Conservation (phyloP, 30 jellyfish, hydroid and myxozoan species). For the Aurelia aurita region DNA sequence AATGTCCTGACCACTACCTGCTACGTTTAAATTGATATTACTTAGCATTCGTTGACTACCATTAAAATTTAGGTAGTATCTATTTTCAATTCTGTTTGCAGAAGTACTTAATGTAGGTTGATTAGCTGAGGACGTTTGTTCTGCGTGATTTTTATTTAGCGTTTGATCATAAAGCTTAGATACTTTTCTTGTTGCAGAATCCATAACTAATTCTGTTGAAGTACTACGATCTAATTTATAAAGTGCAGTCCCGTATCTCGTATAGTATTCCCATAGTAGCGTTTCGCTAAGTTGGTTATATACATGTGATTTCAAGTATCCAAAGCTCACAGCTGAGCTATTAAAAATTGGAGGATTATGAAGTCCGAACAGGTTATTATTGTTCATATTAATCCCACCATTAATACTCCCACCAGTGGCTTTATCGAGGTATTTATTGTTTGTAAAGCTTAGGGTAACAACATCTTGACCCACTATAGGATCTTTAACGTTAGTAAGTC, state of each 20-base stretch:
- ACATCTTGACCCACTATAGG: too few species aligned
- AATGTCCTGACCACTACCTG: constrained; percentile 43
- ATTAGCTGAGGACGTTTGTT: constrained; percentile 41
- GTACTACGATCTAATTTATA: constrained; percentile 38
- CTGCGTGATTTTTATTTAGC: constrained; percentile 42
- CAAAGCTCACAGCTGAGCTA: not conserved
- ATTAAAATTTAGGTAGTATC: constrained; percentile 35
- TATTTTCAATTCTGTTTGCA: constrained; percentile 27
- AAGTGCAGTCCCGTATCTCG: constrained; percentile 54
- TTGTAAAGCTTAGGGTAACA: too few species aligned
- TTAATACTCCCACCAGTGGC: too few species aligned
- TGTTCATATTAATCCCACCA: constrained; percentile 28
- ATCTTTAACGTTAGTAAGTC: not conserved
- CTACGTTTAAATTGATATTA: constrained; percentile 42
- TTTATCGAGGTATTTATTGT: too few species aligned
- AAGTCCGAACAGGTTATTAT: constrained; percentile 10
- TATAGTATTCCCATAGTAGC: constrained; percentile 43
- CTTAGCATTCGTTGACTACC: constrained; percentile 57
- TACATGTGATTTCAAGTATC: constrained; percentile 10
- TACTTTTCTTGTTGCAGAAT: constrained; percentile 60
- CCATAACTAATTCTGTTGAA: constrained; percentile 44
- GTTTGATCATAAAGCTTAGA: constrained; percentile 49
- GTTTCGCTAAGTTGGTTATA: constrained; percentile 33
- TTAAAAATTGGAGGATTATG: constrained; percentile 7
- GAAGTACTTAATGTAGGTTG: constrained; percentile 50